A percentile compares a stretch with the other conserved stretches of the same genome.
Evolutionary conservation across 1,140 invertebrate genomes (phyloP).

Genomic region (Dinothrombium tinctorium): DNA sequence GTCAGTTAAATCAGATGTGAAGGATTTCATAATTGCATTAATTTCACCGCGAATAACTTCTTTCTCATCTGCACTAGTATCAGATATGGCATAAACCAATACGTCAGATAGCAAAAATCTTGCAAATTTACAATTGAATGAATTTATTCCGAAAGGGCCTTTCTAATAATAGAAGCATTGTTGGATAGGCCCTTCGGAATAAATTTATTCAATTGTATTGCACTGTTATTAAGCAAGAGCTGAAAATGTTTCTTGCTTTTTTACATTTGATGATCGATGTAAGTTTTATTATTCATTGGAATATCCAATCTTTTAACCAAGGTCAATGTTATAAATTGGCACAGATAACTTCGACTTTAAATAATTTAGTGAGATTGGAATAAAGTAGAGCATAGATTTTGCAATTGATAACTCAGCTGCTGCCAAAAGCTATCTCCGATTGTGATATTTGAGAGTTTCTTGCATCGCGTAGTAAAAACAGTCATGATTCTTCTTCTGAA

Average conservation of each 20-base stretch:
- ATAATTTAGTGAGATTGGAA: background rate
- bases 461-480: constrained; percentile 25
- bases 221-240: background rate
- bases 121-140: background rate
- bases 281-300: background rate
- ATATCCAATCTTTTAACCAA: background rate
- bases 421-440: constrained; percentile 3
- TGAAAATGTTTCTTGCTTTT: background rate
- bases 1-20: background rate
- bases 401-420: too few species aligned
- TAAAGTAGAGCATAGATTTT: background rate
- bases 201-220: too few species aligned
- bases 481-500: constrained; percentile 17
- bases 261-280: background rate
- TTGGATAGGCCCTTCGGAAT: too few species aligned
- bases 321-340: background rate
- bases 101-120: background rate
- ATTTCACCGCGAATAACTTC: background rate
- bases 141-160: too few species aligned
- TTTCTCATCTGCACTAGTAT: background rate
- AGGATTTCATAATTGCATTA: background rate
- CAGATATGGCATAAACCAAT: background rate
- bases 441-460: constrained; percentile 21
- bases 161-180: too few species aligned
- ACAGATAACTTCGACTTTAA: background rate